A percentile compares a stretch with the other conserved stretches of the same genome.
Conservation (phyloP, 2,113 vertebrate genomes). For the Actenoides lindsayi region DNA sequence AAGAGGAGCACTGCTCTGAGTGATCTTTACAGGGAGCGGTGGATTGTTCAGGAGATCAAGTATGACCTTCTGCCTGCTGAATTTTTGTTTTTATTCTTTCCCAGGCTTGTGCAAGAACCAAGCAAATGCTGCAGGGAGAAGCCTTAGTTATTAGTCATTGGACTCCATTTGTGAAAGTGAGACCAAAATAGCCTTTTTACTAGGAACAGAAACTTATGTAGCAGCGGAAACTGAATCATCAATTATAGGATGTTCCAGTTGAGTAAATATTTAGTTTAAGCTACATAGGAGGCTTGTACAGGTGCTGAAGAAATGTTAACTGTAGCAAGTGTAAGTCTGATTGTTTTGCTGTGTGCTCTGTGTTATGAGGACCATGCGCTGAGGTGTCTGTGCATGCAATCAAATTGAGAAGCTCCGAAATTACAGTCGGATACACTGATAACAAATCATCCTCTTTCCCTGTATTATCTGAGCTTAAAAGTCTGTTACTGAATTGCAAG, state of each 20-base stretch:
- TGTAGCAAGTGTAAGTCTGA: background rate
- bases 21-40: background rate
- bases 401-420: background rate
- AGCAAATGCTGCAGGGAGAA: background rate
- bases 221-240: background rate
- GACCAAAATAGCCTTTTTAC: background rate
- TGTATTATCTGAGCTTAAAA: background rate
- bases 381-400: background rate
- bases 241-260: background rate
- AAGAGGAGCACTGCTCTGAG: background rate
- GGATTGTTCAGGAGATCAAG: background rate
- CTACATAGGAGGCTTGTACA: background rate
- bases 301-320: background rate
- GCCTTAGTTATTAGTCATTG: background rate
- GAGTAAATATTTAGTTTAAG: conserved; percentile 10
- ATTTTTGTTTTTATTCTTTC: background rate
- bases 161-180: background rate
- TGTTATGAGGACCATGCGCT: background rate
- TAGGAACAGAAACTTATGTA: background rate
- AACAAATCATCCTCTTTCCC: background rate
- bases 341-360: background rate
- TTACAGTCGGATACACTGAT: background rate
- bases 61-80: background rate
- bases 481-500: background rate
- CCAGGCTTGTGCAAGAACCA: background rate